phyloP scores from a whole-genome alignment of 2,113 vertebrate genomes.

The Chloropsis cyanopogon region DNA sequence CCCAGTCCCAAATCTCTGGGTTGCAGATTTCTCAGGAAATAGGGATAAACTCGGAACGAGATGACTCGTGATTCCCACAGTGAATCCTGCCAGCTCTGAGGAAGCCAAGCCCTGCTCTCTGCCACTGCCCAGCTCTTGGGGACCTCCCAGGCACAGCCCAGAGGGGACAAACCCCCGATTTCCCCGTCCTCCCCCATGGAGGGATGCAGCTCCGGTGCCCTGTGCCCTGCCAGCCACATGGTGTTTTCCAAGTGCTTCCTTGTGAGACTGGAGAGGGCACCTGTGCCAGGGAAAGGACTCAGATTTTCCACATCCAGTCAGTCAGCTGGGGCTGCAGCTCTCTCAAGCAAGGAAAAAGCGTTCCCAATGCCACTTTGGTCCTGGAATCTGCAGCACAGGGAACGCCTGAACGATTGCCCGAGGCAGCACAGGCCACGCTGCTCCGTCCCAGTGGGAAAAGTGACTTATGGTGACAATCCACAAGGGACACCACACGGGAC shows the following conservation, averaged over 20 bases:
- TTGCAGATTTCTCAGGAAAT: not conserved
- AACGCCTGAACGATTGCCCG: not conserved
- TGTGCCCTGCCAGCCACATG: not conserved
- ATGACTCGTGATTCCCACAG: not conserved
- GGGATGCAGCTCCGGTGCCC: not conserved
- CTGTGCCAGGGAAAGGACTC: not conserved
- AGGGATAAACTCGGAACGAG: accelerated
- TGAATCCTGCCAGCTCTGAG: accelerated
- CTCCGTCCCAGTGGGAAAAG: not conserved
- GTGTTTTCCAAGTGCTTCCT: not conserved
- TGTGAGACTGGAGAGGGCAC: not conserved
- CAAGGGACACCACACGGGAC: accelerated
- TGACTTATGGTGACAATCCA: not conserved
- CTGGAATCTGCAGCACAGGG: not conserved
- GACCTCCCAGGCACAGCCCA: not conserved
- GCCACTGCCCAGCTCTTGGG: not conserved
- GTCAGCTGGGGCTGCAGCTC: not conserved
- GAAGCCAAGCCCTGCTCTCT: not conserved
- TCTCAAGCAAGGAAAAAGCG: not conserved
- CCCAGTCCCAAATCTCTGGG: not conserved
- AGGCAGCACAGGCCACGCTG: not conserved
- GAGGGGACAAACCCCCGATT: not conserved
- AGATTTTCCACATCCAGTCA: not conserved
- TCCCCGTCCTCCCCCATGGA: accelerated
- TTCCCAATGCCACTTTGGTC: not conserved